Conservation (phyloP, 64 coral and sea anemone species). For the Catalaphyllia jardinei region DNA sequence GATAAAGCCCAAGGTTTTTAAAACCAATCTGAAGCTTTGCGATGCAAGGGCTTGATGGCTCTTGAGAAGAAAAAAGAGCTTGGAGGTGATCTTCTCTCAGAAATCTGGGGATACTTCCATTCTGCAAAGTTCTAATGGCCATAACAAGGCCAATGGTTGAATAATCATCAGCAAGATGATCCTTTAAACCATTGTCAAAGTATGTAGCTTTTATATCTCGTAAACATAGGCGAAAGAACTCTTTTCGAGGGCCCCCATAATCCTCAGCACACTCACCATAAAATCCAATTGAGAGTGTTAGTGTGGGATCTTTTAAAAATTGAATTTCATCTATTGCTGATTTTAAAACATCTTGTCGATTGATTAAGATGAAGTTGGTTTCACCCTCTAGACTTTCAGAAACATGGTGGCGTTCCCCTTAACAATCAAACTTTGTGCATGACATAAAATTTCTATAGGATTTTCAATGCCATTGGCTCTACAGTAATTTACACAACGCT, state of each 20-base stretch:
- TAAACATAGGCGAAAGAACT: constrained; percentile 48
- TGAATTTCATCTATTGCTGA: too few species aligned
- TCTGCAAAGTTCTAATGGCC: too few species aligned
- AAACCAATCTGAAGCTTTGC: too few species aligned
- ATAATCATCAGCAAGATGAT: constrained; percentile 18
- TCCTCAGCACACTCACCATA: constrained; percentile 62
- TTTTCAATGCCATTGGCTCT: too few species aligned
- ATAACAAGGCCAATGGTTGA: too few species aligned
- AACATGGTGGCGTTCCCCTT: constrained; percentile 19
- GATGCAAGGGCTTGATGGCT: too few species aligned
- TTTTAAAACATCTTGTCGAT: constrained; percentile 30
- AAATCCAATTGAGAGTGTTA: constrained; percentile 48
- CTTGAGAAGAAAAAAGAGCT: too few species aligned
- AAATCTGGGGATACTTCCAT: too few species aligned
- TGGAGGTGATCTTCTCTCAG: too few species aligned
- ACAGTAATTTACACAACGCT: too few species aligned
- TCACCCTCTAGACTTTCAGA: constrained; percentile 25
- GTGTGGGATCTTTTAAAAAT: constrained; percentile 10
- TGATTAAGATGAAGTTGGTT: constrained; percentile 26
- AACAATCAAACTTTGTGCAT: constrained; percentile 54
- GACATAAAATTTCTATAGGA: constrained; percentile 42
- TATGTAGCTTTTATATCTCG: constrained; percentile 56
- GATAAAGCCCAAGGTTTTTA: too few species aligned
- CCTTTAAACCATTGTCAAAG: constrained; percentile 26
- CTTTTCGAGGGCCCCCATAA: constrained; percentile 32